Base-by-base conservation (phyloP, 2,888 invertebrate genomes). In the Zeuzera pyrina region DNA sequence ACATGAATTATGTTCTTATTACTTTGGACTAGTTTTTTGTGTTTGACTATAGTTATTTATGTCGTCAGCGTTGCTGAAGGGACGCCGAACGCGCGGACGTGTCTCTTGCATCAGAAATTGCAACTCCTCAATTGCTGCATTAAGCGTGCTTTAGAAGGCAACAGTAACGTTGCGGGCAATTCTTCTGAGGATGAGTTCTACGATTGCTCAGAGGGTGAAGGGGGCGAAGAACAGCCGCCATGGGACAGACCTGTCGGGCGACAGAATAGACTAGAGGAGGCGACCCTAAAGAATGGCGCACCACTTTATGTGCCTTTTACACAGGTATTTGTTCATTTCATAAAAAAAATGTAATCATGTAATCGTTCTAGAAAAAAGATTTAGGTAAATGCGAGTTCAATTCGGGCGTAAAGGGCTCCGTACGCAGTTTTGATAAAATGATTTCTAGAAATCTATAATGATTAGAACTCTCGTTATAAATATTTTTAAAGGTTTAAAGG, bases 71-170 rank as follows among this genome's bases (percentile, higher is more conserved):
- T 96, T 36, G 86, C 90, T n/a, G 73, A 87, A 28, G 95, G 94
- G 7, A 86, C 89, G 46, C 97, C 97, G 0, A 95, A 97, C 67
- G 89, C 93, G 24, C 89, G 94, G 36, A 92, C 94, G 4, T 96
- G 97, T 63, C 85, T 98, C 25, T 84, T 99, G 8, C 93, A 98
- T 72, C 97, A 99, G 74, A 98, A 98, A 66, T 86, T 99, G 24
- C 97, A 96, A 79, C 88, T 93, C 84, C 71, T 93, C 22, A 93
- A 93, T 57, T 89, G 91, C 56, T 93, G 93, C 66, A 90, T 93
- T 45, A 87, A 87, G 39, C 85, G 90, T 69, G 51, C 84, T 73
- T 23, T 46, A 13, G 73, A 69, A 22, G 87, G 88, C 45, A 67
- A 71, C 34, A 66, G 58, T 10, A 54, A 59, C 12, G 85, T 85